phyloP scores from a whole-genome alignment of 2,797 vertebrate genomes.

The Balearica regulorum region DNA sequence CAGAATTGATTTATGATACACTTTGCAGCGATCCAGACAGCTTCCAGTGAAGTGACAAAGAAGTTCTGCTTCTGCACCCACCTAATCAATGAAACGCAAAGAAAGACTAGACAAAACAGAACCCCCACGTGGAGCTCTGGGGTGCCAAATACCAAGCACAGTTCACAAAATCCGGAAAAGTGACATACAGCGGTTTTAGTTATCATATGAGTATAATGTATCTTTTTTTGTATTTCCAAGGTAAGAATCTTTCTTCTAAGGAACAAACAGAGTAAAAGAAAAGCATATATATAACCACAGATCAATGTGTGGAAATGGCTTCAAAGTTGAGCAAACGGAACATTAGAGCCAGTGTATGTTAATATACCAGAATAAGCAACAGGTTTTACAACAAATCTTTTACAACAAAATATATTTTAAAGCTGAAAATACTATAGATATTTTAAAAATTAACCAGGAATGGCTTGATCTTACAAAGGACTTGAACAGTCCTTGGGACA shows the following conservation, averaged over 20 bases:
- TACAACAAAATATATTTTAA: neutral
- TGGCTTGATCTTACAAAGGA: neutral
- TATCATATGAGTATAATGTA: neutral
- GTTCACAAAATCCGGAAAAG: neutral
- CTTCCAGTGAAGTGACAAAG: constrained; percentile 70
- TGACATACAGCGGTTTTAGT: neutral
- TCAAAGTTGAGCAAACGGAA: neutral
- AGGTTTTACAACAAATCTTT: neutral
- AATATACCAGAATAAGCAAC: neutral
- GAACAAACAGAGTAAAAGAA: neutral
- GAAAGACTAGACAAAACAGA: constrained; percentile 61
- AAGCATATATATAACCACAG: neutral
- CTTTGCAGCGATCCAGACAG: constrained; percentile 58
- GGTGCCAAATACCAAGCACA: neutral
- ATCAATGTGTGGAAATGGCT: neutral
- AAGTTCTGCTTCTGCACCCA: constrained; percentile 62
- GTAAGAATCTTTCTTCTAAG: neutral
- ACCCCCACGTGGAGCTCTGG: neutral
- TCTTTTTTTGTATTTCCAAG: neutral
- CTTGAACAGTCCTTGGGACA: neutral
- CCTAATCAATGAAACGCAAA: constrained; percentile 65
- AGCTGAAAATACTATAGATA: neutral
- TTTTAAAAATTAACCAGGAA: neutral
- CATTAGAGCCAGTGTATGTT: neutral
- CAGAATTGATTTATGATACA: constrained; percentile 70